Base-by-base conservation (phyloP, 2,113 vertebrate genomes). In the Guaruba guarouba region DNA sequence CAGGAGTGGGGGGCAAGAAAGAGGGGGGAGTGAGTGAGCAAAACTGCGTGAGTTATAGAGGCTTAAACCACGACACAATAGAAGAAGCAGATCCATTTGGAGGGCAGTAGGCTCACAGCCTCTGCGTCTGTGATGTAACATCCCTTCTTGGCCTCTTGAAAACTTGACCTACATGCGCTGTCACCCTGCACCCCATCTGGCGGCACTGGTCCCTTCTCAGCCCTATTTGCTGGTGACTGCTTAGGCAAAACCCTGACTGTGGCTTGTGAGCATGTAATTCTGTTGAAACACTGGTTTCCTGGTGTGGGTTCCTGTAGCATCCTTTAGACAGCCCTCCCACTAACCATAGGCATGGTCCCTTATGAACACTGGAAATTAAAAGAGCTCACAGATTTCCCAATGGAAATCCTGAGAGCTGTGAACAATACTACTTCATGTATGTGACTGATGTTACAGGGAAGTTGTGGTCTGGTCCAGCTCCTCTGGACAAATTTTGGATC, bases 181-280 rank as follows among this genome's bases (percentile, higher is more conserved):
- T 57, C 35, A 35, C 17, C 25, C 43, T 61, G 33, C 13, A 22
- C 18, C 39, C 33, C 2, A 1, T 48, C 16, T 7, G 3, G 44
- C 49, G 44, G n/a, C 70, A 52, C 41, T 0, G 0, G 6, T 69
- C 12, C 33, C 28, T 92, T 9, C 24, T 62, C 14, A 46, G 62
- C 62, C 57, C 37, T 3, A 1, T 75, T 78, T 88, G 41, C 57
- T 64, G 46, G 12, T 64, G 55, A 17, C 13, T 88, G 22, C 66
- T 78, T 13, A 52, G 23, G 54, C 54, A 0, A 0, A 77, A 59
- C n/a, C 14, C 24, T 6, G 1, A 2, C 4, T 43, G n/a, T 6
- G 10, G n/a, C 10, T 49, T 73, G 25, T 22, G 41, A 44, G 25
- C 0, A 0, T 63, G 29, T 41, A 23, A 52, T 81, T 77, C 46